Evolutionary conservation across 2,797 vertebrate genomes (phyloP).

Genomic region (Kryptopterus vitreolus): DNA sequence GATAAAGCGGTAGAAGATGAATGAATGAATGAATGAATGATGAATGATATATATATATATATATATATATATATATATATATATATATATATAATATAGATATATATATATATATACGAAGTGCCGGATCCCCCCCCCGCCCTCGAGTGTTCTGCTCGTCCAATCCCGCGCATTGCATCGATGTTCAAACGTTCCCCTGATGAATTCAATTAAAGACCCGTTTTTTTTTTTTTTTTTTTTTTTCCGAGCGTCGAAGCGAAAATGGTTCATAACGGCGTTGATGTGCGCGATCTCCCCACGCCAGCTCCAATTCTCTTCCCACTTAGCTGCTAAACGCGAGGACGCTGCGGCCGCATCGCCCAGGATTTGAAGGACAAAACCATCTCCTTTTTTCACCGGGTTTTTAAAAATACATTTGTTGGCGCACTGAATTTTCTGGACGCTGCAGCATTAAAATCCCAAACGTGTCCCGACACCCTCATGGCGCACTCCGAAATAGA

Average conservation of each 20-base stretch:
- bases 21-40: too few relatives aligned
- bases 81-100: too few relatives aligned
- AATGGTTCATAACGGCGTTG: constrained; percentile 20
- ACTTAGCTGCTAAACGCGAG: constrained; percentile 11
- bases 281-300: constrained; percentile 1
- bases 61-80: too few relatives aligned
- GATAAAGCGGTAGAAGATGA: too few relatives aligned
- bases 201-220: constrained; percentile 16
- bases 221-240: too few relatives aligned
- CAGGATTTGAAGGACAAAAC: background rate
- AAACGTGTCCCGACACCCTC: too few relatives aligned
- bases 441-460: too few relatives aligned
- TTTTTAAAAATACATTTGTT: too few relatives aligned
- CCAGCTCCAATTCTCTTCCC: constrained; percentile 15
- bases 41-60: too few relatives aligned
- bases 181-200: background rate
- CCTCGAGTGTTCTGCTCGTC: background rate
- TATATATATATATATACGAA: background rate
- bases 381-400: background rate
- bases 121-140: background rate
- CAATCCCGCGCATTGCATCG: background rate
- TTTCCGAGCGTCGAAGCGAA: constrained; percentile 21
- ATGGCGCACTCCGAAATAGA: too few relatives aligned
- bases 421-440: too few relatives aligned
- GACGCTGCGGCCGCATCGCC: background rate